Conservation (phyloP, 92 coral and sea anemone genomes). For the Micromussa lordhowensis region DNA sequence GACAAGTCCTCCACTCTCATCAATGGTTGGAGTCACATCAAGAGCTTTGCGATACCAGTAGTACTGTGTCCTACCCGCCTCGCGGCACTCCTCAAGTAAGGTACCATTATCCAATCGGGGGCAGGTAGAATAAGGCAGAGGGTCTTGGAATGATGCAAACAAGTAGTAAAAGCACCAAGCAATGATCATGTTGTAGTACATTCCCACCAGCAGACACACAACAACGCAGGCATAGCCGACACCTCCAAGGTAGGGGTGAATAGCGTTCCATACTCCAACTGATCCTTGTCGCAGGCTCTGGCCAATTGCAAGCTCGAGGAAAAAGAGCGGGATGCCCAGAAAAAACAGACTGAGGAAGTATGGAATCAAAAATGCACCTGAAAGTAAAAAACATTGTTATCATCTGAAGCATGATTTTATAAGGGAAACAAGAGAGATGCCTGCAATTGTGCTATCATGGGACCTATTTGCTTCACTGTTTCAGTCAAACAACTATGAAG, state of each 20-base stretch:
- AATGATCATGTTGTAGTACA: slow-evolving; percentile 97
- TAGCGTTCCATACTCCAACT: slow-evolving; percentile 93
- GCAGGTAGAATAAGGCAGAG: slow-evolving; percentile 75
- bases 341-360: slow-evolving; percentile 77
- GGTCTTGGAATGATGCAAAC: slow-evolving; percentile 87
- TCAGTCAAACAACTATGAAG: no score
- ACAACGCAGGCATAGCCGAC: slow-evolving; percentile 87
- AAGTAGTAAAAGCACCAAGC: slow-evolving; percentile 93
- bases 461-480: no score
- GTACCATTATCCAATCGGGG: slow-evolving; percentile 56
- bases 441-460: no score
- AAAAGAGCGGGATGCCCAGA: slow-evolving; percentile 88
- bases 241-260: slow-evolving; percentile 94
- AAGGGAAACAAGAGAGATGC: background rate
- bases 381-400: background rate
- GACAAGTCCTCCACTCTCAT: slow-evolving; percentile 81
- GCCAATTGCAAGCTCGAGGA: slow-evolving; percentile 91
- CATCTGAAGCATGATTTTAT: background rate
- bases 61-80: slow-evolving; percentile 79
- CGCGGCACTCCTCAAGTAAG: slow-evolving; percentile 52
- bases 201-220: slow-evolving; percentile 86
- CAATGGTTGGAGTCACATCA: slow-evolving; percentile 55
- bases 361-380: slow-evolving; percentile 95
- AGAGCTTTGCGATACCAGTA: slow-evolving; percentile 88
- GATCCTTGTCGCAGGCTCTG: slow-evolving; percentile 97